Evolutionary conservation across 2,113 vertebrate genomes (phyloP).

Genomic region (Corynorhinus townsendii): DNA sequence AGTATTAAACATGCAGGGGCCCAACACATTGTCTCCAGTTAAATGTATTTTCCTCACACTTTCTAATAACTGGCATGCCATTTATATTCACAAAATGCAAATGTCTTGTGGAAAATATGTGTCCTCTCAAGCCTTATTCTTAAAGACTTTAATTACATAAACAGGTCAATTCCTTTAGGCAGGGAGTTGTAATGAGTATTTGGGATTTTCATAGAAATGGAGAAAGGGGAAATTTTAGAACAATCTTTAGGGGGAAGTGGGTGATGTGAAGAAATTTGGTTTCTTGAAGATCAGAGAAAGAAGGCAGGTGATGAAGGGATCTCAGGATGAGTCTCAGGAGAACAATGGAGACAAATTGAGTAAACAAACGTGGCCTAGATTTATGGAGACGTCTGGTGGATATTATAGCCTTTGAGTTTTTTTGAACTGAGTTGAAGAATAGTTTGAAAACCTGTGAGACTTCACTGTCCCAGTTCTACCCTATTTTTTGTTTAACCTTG

Average conservation of each 20-base stretch:
- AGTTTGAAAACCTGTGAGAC: background rate
- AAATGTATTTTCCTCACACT: background rate
- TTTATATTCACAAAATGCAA: background rate
- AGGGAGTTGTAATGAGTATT: background rate
- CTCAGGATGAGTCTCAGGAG: background rate
- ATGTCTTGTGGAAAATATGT: background rate
- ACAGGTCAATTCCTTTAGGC: background rate
- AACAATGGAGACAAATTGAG: background rate
- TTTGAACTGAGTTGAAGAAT: background rate
- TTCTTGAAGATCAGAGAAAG: background rate
- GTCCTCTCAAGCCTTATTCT: background rate
- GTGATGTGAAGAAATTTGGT: background rate
- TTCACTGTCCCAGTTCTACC: background rate
- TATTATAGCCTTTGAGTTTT: background rate
- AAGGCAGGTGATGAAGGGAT: background rate
- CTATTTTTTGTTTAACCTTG: background rate
- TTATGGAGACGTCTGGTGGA: background rate
- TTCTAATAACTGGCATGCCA: background rate
- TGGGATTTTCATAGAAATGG: background rate
- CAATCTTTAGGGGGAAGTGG: background rate
- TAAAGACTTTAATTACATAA: background rate
- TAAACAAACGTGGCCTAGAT: background rate
- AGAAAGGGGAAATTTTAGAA: background rate
- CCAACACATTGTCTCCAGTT: background rate
- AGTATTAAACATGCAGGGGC: background rate